Percentiles rank a stretch among this genome's conserved stretches.
Evolutionary conservation across 2,797 vertebrate genomes (phyloP).

Genomic region (Semotilus atromaculatus): DNA sequence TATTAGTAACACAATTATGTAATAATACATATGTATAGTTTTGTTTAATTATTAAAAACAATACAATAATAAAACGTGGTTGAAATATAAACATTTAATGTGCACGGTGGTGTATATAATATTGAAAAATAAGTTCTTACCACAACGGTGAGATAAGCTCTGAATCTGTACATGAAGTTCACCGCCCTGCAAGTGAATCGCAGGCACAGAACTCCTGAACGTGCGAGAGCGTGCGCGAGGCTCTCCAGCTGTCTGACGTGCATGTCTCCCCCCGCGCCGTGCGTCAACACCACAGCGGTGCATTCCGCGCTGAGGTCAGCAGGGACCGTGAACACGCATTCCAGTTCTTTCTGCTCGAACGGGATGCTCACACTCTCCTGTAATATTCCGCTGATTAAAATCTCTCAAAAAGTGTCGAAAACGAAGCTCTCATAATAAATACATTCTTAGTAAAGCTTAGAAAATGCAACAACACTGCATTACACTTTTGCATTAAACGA

Average conservation of each 20-base stretch:
- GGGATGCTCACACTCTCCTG: conserved; percentile 87
- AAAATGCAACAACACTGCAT: background rate
- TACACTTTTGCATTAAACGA: too few species aligned
- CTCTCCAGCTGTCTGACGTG: conserved; percentile 85
- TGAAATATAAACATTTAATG: background rate
- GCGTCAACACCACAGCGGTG: conserved; percentile 86
- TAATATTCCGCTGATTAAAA: conserved; percentile 12
- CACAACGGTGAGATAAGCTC: conserved; percentile 85
- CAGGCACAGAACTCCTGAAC: conserved; percentile 82
- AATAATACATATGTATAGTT: background rate
- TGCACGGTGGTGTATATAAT: background rate
- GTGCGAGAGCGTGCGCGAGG: conserved; percentile 77
- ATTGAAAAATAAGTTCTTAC: conserved; percentile 71
- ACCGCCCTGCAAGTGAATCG: conserved; percentile 93
- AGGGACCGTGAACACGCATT: conserved; percentile 82
- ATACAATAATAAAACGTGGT: background rate
- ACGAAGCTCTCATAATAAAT: background rate
- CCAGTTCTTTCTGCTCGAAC: conserved; percentile 84
- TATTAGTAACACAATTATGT: background rate
- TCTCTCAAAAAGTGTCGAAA: background rate
- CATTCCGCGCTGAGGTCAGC: conserved; percentile 50
- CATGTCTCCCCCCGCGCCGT: conserved; percentile 94
- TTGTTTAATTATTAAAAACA: background rate
- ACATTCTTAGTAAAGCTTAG: background rate
- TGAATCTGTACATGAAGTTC: conserved; percentile 85